Conservation (phyloP, 2,797 vertebrate genomes). For the Corythornis leucogaster region DNA sequence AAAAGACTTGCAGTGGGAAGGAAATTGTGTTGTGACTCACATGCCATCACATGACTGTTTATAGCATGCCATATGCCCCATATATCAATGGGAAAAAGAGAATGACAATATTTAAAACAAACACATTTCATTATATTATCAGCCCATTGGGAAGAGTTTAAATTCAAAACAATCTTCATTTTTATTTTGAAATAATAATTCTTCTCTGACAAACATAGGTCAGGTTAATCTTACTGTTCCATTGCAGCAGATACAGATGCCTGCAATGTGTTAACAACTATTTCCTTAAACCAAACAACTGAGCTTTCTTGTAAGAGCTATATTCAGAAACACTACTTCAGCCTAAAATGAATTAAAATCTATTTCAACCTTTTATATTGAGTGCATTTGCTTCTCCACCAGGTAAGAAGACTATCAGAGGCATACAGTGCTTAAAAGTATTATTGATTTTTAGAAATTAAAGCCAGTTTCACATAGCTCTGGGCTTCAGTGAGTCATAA, state of each 20-base stretch:
- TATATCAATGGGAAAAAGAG: not conserved
- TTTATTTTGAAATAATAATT: not conserved
- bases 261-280: not conserved
- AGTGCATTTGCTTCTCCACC: constrained; percentile 1
- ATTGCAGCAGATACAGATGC: not conserved
- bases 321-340: constrained; percentile 35
- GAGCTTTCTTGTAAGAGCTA: constrained; percentile 9
- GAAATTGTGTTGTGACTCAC: constrained; percentile 10
- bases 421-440: not conserved
- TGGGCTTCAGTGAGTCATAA: constrained; percentile 30
- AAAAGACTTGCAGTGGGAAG: not conserved
- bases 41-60: not conserved
- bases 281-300: not conserved
- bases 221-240: not conserved
- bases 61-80: not conserved
- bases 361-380: constrained; percentile 17
- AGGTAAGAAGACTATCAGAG: constrained; percentile 7
- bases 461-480: constrained; percentile 34
- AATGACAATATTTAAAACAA: not conserved
- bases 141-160: not conserved
- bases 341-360: constrained; percentile 35
- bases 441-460: constrained; percentile 63
- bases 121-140: not conserved
- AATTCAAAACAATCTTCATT: not conserved
- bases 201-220: not conserved